phyloP scores from a whole-genome alignment of 2,888 invertebrate species.

The Acanthococcus lagerstroemiae region DNA sequence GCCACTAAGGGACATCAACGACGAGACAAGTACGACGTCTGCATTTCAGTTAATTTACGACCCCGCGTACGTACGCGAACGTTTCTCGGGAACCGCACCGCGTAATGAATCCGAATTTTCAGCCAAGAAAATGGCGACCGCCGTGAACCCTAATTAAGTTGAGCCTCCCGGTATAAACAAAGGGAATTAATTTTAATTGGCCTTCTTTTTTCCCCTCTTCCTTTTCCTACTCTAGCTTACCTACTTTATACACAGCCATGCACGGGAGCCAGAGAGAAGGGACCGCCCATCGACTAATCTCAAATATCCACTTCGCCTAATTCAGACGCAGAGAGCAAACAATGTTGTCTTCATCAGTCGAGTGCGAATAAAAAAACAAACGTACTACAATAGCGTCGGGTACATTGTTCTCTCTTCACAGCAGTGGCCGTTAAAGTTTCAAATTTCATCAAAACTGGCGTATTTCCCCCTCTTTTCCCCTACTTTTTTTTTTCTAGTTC shows the following conservation, averaged over 20 bases:
- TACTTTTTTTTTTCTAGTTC: too few species aligned
- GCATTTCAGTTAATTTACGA: too few species aligned
- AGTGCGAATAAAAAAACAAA: background rate
- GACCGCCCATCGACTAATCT: constrained; percentile 3
- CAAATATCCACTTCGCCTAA: constrained; percentile 1
- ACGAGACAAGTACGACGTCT: too few species aligned
- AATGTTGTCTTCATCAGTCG: background rate
- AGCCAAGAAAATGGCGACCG: background rate
- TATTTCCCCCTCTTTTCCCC: too few species aligned
- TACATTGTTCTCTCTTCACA: background rate
- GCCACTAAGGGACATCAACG: too few species aligned
- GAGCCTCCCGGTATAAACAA: background rate
- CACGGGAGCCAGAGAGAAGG: background rate
- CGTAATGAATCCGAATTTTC: background rate
- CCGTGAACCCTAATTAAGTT: background rate
- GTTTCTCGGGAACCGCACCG: too few species aligned
- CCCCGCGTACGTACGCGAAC: too few species aligned
- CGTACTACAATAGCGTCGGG: background rate
- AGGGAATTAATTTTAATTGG: background rate
- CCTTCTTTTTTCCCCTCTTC: background rate
- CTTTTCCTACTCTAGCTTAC: background rate
- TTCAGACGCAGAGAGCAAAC: background rate
- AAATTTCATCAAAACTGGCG: background rate
- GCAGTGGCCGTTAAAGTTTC: background rate
- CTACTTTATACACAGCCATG: background rate